These are phyloP conservation scores for Garra rufa DNA, from an alignment of 2,113 vertebrate genomes.

Conservation along the genomic window DNA sequence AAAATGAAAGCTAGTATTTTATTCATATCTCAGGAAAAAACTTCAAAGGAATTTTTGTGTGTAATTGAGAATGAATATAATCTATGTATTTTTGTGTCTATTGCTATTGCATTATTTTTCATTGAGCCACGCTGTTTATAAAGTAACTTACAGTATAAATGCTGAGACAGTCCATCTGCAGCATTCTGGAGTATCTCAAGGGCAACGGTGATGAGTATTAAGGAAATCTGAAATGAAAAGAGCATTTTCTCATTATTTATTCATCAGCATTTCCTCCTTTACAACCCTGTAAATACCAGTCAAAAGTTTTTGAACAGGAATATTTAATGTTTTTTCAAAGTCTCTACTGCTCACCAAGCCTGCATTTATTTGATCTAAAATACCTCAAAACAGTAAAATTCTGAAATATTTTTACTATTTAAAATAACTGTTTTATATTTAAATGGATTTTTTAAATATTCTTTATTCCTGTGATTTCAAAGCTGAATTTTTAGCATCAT, in stretches of 20 bases:
- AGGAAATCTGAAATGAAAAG: neutral
- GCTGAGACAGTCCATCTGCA: neutral
- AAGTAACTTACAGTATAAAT: neutral
- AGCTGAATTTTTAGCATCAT: too few relatives aligned
- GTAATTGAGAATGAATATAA: neutral
- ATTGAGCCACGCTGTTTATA: neutral
- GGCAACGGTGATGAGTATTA: neutral
- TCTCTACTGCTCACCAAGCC: too few relatives aligned
- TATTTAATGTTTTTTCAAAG: too few relatives aligned
- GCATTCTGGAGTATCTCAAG: neutral
- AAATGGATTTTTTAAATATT: too few relatives aligned
- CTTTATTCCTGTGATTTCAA: too few relatives aligned
- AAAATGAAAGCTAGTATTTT: neutral
- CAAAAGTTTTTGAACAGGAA: too few relatives aligned
- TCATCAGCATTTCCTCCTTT: neutral
- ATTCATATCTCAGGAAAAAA: neutral
- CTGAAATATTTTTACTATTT: too few relatives aligned
- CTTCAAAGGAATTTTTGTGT: neutral
- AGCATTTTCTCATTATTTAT: neutral
- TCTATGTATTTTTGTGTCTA: neutral
- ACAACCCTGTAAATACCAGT: too few relatives aligned
- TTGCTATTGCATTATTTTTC: neutral
- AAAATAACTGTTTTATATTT: too few relatives aligned
- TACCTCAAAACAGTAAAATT: too few relatives aligned
- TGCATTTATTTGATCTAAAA: too few relatives aligned